phyloP scores from a whole-genome alignment of 1,140 invertebrate species.

The Papilio helenus region DNA sequence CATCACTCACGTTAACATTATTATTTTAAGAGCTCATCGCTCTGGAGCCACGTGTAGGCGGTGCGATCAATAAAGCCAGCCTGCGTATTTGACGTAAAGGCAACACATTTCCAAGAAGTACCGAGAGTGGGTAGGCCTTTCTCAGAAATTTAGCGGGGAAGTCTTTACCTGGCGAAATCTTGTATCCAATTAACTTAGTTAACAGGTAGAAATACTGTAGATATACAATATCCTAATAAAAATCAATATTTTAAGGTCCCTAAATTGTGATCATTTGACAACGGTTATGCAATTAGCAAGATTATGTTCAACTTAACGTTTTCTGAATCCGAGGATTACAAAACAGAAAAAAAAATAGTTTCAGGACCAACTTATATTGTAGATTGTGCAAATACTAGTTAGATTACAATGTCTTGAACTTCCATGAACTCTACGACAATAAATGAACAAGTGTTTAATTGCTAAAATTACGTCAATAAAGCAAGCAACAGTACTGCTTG shows the following conservation, averaged over 20 bases:
- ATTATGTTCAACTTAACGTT: too few relatives aligned
- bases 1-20: background rate
- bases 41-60: background rate
- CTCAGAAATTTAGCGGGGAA: background rate
- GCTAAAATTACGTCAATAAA: background rate
- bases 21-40: background rate
- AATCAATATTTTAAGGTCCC: background rate
- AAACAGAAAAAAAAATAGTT: too few relatives aligned
- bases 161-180: background rate
- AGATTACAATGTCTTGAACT: background rate
- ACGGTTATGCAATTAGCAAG: too few relatives aligned
- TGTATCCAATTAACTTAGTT: constrained; percentile 2
- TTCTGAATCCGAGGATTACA: too few relatives aligned
- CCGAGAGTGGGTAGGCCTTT: background rate
- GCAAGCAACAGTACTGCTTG: background rate
- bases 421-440: background rate
- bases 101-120: constrained; percentile 17
- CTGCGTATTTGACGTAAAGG: constrained; percentile 19
- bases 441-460: background rate
- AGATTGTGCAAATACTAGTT: background rate
- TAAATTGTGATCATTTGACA: too few relatives aligned
- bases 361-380: background rate
- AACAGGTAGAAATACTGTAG: background rate
- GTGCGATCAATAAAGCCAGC: constrained; percentile 16
- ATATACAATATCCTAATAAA: background rate